phyloP scores from a whole-genome alignment of 2,888 invertebrate genomes.

The Anticlea derivata region DNA sequence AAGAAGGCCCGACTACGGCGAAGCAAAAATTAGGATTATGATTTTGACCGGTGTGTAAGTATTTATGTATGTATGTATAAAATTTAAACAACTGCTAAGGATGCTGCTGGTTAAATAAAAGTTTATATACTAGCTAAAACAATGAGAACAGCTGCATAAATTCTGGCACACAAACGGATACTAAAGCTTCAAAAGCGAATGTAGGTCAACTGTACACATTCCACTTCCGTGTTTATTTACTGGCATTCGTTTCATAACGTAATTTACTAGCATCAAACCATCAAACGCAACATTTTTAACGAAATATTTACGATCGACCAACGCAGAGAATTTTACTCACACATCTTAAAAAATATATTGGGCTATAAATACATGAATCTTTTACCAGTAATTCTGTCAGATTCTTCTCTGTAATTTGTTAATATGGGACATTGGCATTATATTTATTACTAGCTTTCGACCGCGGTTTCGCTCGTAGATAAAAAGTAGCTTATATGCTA shows the following conservation, averaged over 20 bases:
- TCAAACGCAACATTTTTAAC: neutral
- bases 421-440: too few relatives aligned
- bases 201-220: constrained; percentile 22
- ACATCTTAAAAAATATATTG: neutral
- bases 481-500: too few relatives aligned
- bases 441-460: too few relatives aligned
- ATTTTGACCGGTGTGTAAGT: too few relatives aligned
- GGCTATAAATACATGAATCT: neutral
- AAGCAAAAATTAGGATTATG: too few relatives aligned
- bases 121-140: constrained; percentile 9
- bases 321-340: neutral
- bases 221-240: constrained; percentile 16
- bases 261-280: constrained; percentile 6
- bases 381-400: too few relatives aligned
- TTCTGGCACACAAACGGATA: constrained; percentile 3
- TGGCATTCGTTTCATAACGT: constrained; percentile 9
- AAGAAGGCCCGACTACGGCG: too few relatives aligned
- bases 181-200: constrained; percentile 13
- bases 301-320: constrained; percentile 5
- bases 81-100: neutral
- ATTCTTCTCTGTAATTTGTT: too few relatives aligned
- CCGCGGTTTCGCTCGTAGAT: too few relatives aligned
- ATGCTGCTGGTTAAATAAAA: neutral
- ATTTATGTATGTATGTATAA: too few relatives aligned
- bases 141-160: constrained; percentile 3